Evolutionary conservation across 2,888 invertebrate species (phyloP), one percentile per base, ranked within the genome.

Genomic region (Dryobota labecula): DNA sequence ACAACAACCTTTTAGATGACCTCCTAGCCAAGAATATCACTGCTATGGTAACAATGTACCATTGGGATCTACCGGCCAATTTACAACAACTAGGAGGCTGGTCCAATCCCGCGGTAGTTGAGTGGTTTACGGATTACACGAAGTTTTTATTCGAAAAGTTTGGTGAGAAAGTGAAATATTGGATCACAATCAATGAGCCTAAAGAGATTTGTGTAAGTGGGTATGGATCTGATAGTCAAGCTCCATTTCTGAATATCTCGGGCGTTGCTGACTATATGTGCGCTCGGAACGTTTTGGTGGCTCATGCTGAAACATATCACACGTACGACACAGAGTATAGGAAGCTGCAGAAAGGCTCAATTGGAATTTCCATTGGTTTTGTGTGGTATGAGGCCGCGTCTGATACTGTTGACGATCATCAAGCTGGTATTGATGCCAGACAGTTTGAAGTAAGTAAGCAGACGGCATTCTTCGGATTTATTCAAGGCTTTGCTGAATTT

Each of bases 101-200:
- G 96, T 79, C 95, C 0, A 97, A 97, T 87, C 95, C 96, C 0
- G 54, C 92, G 2, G 91, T 97, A 53, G 93, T 95, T 0, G 91
- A 95, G 27, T 97, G 96, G 93, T 97, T 97, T 84, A 92, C 88
- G 27, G 95, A 96, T 77, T 97, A 96, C 75, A 96, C 97, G 0
- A 94, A 93, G 58, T 80, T 97, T 15, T 90, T 96, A 15, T 97
- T 96, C 70, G 85, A 89, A n/a, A 86, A 90, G 8, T 96, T 96
- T 67, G 96, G 96, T 1, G 92, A 95, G 60, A 93, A 94, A 81
- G 96, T 97, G 0, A 92, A 95, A 73, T 86, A 90, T 62, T 97
- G 97, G 97, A 94, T 97, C 7, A 97, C 97, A 0, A 93, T 97
- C 49, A 97, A 97, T 84, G 97, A 97, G 65, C 97, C 97, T 0